Evolutionary conservation across 2,888 invertebrate species (phyloP), one percentile per base, ranked within the genome.

Genomic region (Marronus borbonicus): DNA sequence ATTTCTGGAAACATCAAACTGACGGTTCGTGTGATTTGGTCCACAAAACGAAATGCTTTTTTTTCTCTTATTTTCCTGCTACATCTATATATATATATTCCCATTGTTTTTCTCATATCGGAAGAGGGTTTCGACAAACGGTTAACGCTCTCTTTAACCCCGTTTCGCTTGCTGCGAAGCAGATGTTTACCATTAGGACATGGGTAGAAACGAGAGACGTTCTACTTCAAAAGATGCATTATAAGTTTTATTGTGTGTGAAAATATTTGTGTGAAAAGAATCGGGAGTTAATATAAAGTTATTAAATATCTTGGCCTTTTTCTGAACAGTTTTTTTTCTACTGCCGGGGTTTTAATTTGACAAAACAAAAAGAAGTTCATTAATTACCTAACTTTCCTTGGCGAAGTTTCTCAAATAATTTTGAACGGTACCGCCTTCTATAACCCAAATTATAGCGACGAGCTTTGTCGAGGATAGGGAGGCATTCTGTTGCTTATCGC

Each of bases 11-110:
- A 72, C 72, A 72, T 74, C 60, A 60, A 74, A 74, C 62, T 74
- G 72, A 74, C 72, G 72, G 72, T 44, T 74, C 12, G 50, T 74
- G 62, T 74, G 44, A 62, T 74, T 74, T 74, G 72, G 72, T 74
- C 72, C 72, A 62, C 60, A 74, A 74, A 70, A 74, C 20, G 24
- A 74, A 74, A 74, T 60, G 72, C 28, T 74, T 58, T 5, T 24
- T 17, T 36, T 55, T 62, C 28, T 62, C 20, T 60, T 70, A 31
- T 17, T 74, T 44, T 60, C 7, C 44, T 39, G 17, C 24, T 60
- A 24, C 17, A 17, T 17, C 17, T 17, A 17, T 17, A 17, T 12
- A 39, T 4, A 4, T 44, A 12, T 44, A 44, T 12, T 14, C 8
- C 28, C 24, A 14, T 44, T 62, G n/a, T 74, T 44, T 55, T 7